A percentile compares a stretch with the other conserved stretches of the same genome.
Conservation (phyloP, 2,113 vertebrate genomes). For the Sus scrofa region DNA sequence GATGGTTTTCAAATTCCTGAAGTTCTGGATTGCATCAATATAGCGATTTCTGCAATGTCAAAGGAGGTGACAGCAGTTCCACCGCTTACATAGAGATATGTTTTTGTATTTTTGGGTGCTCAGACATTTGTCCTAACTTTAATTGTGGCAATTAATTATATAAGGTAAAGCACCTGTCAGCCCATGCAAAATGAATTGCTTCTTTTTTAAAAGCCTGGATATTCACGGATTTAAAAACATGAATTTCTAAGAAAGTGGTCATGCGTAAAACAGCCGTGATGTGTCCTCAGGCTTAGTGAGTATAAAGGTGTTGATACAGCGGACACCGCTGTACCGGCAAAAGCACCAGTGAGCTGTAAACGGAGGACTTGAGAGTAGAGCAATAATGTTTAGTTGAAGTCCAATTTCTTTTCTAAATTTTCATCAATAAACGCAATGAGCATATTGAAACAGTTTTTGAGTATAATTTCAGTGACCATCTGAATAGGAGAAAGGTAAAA, state of each 20-base stretch:
- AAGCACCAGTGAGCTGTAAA: background rate
- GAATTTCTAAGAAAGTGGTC: background rate
- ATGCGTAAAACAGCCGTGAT: background rate
- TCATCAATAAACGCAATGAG: background rate
- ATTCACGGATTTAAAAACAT: background rate
- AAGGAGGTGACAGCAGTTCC: background rate
- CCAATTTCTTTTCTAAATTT: background rate
- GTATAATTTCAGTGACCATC: background rate
- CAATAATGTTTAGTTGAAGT: background rate
- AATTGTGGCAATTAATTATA: background rate
- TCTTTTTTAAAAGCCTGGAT: background rate
- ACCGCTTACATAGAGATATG: background rate
- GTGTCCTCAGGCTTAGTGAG: background rate
- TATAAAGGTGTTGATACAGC: background rate
- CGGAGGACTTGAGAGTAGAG: background rate
- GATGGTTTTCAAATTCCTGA: background rate
- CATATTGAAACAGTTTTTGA: background rate
- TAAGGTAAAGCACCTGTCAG: background rate
- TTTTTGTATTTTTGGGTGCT: slow-evolving; percentile 1
- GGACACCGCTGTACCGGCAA: background rate
- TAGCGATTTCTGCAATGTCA: background rate
- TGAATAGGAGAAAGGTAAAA: slow-evolving; percentile 14
- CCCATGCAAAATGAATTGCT: background rate
- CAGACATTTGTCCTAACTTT: slow-evolving; percentile 6
- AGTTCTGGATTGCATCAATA: background rate